These are phyloP conservation scores for Grammatotria lemairii DNA, from an alignment of 2,113 vertebrate genomes.

Conservation along the genomic window DNA sequence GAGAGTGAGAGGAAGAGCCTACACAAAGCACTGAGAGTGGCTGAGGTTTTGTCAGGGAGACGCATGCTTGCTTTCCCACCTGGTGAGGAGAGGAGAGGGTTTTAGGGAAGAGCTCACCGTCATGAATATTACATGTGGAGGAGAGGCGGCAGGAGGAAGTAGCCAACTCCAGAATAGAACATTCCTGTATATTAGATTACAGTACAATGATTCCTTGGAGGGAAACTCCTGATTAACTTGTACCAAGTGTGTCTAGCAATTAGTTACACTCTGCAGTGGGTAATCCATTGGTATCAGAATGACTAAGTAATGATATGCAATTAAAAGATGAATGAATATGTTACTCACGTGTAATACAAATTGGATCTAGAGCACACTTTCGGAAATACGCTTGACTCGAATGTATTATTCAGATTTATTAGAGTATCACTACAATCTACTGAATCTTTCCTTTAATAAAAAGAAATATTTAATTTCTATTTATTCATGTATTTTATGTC, in stretches of 20 bases:
- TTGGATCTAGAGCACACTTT: constrained; percentile 37
- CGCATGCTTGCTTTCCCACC: constrained; percentile 34
- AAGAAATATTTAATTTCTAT: background rate
- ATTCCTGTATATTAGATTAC: constrained; percentile 51
- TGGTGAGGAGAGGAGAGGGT: constrained; percentile 36
- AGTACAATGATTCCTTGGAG: constrained; percentile 47
- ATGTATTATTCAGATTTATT: constrained; percentile 16
- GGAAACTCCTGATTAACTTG: constrained; percentile 61
- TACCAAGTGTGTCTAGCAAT: constrained; percentile 55
- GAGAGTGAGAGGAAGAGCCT: constrained; percentile 25
- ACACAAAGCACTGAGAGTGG: constrained; percentile 46
- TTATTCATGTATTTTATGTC: background rate
- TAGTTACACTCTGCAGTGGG: constrained; percentile 54
- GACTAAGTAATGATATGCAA: constrained; percentile 61
- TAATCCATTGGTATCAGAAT: constrained; percentile 58
- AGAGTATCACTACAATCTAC: background rate
- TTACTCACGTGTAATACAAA: constrained; percentile 46
- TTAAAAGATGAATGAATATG: constrained; percentile 61
- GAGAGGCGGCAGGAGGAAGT: constrained; percentile 13
- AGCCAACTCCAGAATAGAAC: constrained; percentile 31
- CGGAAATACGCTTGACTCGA: constrained; percentile 12
- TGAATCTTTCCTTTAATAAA: background rate
- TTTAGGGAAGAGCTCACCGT: constrained; percentile 12
- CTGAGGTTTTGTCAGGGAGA: constrained; percentile 25
- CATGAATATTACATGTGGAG: constrained; percentile 44